Evolutionary conservation across 2,888 invertebrate genomes (phyloP).

Genomic region (Chrysolina americana): DNA sequence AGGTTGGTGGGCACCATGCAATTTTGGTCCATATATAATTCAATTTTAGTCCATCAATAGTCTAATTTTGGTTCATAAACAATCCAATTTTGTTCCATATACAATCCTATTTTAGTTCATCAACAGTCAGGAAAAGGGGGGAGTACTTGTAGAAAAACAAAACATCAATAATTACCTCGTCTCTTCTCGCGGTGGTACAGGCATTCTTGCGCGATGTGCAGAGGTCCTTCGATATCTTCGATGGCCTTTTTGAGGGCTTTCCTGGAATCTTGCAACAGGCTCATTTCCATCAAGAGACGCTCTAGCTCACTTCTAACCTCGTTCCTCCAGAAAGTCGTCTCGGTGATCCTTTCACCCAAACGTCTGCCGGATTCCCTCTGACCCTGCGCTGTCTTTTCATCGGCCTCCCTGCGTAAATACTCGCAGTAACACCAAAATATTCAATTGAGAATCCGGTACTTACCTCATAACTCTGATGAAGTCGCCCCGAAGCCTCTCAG

Average conservation of each 20-base stretch:
- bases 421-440: not conserved
- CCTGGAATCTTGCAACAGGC: conserved; percentile 79
- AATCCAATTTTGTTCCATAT: too few relatives aligned
- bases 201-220: conserved; percentile 95
- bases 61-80: too few relatives aligned
- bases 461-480: conserved; percentile 81
- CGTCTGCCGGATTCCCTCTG: conserved; percentile 90
- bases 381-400: conserved; percentile 82
- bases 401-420: conserved; percentile 75
- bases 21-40: too few relatives aligned
- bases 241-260: conserved; percentile 82
- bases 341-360: conserved; percentile 91
- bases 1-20: too few relatives aligned
- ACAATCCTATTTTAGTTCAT: too few relatives aligned
- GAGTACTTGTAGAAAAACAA: not conserved
- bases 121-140: too few relatives aligned
- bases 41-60: too few relatives aligned
- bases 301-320: conserved; percentile 91
- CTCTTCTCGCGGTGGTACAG: conserved; percentile 92
- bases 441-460: too few relatives aligned
- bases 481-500: conserved; percentile 85
- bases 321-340: conserved; percentile 94
- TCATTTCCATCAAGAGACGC: conserved; percentile 85
- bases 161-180: conserved; percentile 69
- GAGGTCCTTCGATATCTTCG: conserved; percentile 88